Evolutionary conservation across 2,888 invertebrate species (phyloP), one percentile per base, ranked within the genome.

Genomic region (Ectropis crepuscularia): DNA sequence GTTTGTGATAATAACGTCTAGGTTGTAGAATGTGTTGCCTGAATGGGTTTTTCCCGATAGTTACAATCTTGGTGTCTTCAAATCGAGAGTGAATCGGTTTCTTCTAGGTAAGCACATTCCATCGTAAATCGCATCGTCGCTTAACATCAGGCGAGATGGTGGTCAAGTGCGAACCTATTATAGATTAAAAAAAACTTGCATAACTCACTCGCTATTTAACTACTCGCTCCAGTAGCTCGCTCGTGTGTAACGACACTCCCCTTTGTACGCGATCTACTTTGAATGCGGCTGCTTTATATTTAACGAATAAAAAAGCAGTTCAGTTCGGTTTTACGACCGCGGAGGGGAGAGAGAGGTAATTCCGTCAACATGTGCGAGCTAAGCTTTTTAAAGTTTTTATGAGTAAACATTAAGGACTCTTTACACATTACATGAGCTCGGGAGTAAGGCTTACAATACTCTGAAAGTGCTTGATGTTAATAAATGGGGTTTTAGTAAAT

Each of bases 301-400:
- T 42, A 51, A 42, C 51, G 16, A 51, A 51, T 51, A 51, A 51
- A 51, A 50, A 42, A 41, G 41, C 41, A 41, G 41, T 50, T 50
- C 10, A 50, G 9, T 51, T 51, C 8, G 51, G 41, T 28, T 51
- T 51, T 51, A 51, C 41, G 51, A 42, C 10, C 51, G 42, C 10
- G 28, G 6, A 2, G 28, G 41, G n/a, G 51, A 16, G 16, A 41
- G 28, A 9, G 41, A 16, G 51, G 51, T 42, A 16, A 51, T 41
- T 51, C 41, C n/a, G 28, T 10, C 51, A 42, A 51, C 51, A 28
- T 51, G 51, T 51, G 51, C 51, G 51, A 28, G 41, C 51, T 51
- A 51, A 51, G 41, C 51, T 51, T 51, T 51, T 42, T 41, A 51
- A 51, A 51, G 51, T 51, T 51, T 51, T 39, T 51, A 39, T 39